phyloP scores from a whole-genome alignment of 1,140 invertebrate species.

The Nebria ingens region DNA sequence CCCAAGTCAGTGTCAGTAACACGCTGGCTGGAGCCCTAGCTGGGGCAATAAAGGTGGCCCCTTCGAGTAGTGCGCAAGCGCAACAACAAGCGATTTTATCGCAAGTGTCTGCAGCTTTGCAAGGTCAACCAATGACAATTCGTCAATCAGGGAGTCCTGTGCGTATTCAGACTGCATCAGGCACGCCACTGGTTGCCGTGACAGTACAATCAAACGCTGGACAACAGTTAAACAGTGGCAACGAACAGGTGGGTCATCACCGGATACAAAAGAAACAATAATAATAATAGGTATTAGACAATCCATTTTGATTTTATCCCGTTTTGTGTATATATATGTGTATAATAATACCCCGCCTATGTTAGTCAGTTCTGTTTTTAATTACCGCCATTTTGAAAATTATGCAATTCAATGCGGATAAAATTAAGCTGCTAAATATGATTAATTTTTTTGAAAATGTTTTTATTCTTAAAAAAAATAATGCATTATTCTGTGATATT shows the following conservation, averaged over 20 bases:
- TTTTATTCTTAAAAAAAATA: too few species aligned
- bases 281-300: too few species aligned
- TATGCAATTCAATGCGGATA: too few species aligned
- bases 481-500: too few species aligned
- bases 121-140: constrained; percentile 33
- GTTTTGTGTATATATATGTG: too few species aligned
- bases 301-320: too few species aligned
- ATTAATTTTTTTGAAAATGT: too few species aligned
- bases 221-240: not conserved
- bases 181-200: constrained; percentile 38
- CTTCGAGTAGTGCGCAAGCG: constrained; percentile 25
- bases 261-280: constrained; percentile 1
- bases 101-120: constrained; percentile 32
- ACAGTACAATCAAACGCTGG: constrained; percentile 28
- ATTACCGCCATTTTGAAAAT: too few species aligned
- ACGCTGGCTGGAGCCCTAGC: constrained; percentile 33
- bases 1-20: constrained; percentile 26
- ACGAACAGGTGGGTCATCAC: not conserved
- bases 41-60: constrained; percentile 37
- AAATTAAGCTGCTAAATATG: too few species aligned
- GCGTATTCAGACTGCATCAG: constrained; percentile 36
- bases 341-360: too few species aligned
- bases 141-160: constrained; percentile 36
- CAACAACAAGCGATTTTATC: constrained; percentile 31
- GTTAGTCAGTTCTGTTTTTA: too few species aligned